Conservation (phyloP, 2,113 vertebrate genomes). For the Mesitornis unicolor region DNA sequence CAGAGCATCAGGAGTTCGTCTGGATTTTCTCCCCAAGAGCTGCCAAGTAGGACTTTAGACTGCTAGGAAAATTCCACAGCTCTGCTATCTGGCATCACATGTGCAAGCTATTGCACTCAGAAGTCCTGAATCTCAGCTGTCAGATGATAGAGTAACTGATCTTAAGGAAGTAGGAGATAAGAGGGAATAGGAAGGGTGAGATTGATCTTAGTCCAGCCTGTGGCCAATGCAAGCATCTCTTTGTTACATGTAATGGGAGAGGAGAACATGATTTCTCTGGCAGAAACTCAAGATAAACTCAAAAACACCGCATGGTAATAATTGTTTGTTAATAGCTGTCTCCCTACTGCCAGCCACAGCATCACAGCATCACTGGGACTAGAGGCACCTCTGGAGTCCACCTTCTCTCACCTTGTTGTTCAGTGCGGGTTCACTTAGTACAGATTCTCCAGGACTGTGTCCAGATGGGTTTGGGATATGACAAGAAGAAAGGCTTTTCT, state of each 20-base stretch:
- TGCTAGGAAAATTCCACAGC: constrained; percentile 11
- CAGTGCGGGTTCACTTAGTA: background rate
- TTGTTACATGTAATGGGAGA: background rate
- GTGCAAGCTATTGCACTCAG: background rate
- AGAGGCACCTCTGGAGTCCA: background rate
- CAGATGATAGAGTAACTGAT: background rate
- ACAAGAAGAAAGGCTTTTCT: background rate
- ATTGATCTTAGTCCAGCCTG: background rate
- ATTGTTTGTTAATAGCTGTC: background rate
- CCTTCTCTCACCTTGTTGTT: background rate
- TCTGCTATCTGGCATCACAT: background rate
- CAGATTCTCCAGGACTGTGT: background rate
- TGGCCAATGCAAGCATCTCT: background rate
- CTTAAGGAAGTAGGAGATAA: background rate
- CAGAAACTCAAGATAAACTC: background rate
- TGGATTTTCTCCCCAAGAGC: background rate
- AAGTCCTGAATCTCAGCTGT: background rate
- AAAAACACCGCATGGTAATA: background rate
- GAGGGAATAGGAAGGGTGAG: background rate
- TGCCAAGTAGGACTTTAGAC: background rate
- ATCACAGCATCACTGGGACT: background rate
- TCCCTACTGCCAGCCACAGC: background rate
- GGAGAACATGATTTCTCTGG: background rate
- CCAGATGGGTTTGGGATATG: background rate
- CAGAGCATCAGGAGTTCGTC: background rate